Evolutionary conservation across 37 sponge, comb jelly and placozoan species (phyloP).

Genomic region (Spongilla lacustris): DNA sequence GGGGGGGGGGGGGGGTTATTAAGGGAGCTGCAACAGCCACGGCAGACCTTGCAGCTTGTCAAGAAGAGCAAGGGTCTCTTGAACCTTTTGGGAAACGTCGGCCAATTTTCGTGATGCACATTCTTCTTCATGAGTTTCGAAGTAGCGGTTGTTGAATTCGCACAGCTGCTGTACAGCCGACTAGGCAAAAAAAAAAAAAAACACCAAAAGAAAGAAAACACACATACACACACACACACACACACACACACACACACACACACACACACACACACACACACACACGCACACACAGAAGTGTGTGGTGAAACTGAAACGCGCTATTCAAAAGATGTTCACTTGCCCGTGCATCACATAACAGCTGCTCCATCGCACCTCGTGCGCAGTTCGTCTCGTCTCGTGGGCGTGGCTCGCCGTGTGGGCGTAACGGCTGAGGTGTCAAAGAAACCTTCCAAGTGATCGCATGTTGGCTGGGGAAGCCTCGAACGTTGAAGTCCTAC

Average conservation of each 20-base stretch:
- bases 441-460: too few species aligned
- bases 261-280: too few species aligned
- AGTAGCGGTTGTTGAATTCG: constrained; percentile 50
- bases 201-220: too few species aligned
- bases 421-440: too few species aligned
- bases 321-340: neutral
- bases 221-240: too few species aligned
- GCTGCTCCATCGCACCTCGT: neutral
- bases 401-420: too few species aligned
- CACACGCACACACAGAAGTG: too few species aligned
- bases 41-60: constrained; percentile 47
- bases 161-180: constrained; percentile 57
- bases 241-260: too few species aligned
- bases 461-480: too few species aligned
- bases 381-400: neutral
- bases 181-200: constrained; percentile 9
- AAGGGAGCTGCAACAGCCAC: neutral
- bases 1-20: neutral
- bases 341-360: neutral
- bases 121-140: constrained; percentile 60
- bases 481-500: too few species aligned
- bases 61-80: constrained; percentile 48
- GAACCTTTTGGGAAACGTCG: constrained; percentile 43
- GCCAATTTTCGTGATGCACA: constrained; percentile 34
- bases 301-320: neutral